Conservation (phyloP, 2,888 invertebrate species). For the Cryptophagus acutangulus region DNA sequence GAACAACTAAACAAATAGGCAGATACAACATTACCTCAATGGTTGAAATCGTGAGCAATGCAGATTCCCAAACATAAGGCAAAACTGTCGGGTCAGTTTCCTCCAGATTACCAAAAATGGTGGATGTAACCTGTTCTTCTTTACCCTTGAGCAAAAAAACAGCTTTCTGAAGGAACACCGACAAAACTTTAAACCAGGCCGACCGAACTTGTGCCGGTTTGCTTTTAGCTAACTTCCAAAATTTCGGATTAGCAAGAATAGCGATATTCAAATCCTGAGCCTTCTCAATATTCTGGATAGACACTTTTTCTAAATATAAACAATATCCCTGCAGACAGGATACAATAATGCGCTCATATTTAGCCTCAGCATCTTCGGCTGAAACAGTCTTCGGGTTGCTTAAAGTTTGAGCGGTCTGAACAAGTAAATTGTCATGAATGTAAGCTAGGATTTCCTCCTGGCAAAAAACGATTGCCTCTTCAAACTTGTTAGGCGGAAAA, state of each 20-base stretch:
- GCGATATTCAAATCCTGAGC: constrained; percentile 44
- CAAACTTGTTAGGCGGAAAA: constrained; percentile 72
- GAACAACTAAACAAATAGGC: background rate
- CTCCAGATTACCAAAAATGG: constrained; percentile 61
- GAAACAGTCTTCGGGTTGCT: constrained; percentile 52
- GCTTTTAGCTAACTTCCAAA: constrained; percentile 68
- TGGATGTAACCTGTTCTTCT: constrained; percentile 54
- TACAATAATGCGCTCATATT: constrained; percentile 61
- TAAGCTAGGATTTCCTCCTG: constrained; percentile 73
- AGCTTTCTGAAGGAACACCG: constrained; percentile 57
- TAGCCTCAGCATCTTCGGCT: constrained; percentile 64
- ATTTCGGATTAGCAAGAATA: constrained; percentile 51
- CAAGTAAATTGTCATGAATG: constrained; percentile 65
- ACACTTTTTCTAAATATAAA: constrained; percentile 57
- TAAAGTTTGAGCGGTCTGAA: constrained; percentile 55
- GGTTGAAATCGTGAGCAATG: constrained; percentile 57
- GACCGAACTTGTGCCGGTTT: constrained; percentile 50
- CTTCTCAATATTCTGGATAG: constrained; percentile 51
- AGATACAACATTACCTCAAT: constrained; percentile 44
- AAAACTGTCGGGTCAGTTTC: constrained; percentile 64
- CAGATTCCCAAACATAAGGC: constrained; percentile 69
- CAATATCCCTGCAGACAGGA: constrained; percentile 63
- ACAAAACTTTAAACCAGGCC: constrained; percentile 66
- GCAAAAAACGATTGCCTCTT: constrained; percentile 77
- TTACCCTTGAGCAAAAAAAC: constrained; percentile 52